Conservation (phyloP, 2,113 vertebrate species). For the Bubo bubo region DNA sequence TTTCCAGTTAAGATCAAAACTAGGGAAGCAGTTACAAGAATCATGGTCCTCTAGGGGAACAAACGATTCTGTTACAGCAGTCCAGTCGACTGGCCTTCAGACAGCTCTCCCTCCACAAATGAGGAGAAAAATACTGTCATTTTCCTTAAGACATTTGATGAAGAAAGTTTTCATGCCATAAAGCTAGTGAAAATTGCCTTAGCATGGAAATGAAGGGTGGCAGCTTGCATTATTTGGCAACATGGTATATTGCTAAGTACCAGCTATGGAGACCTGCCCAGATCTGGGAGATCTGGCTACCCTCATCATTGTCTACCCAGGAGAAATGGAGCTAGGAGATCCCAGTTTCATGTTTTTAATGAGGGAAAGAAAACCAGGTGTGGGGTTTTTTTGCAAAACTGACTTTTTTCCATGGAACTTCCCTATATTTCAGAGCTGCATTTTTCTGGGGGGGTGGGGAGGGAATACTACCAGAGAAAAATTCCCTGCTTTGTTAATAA, state of each 20-base stretch:
- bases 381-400: not conserved
- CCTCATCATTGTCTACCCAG: no score
- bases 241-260: not conserved
- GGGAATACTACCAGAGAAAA: not conserved
- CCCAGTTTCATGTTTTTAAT: not conserved
- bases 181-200: not conserved
- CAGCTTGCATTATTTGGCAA: not conserved
- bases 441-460: accelerated
- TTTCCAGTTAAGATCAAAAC: not conserved
- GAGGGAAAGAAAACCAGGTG: not conserved
- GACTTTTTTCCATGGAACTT: not conserved
- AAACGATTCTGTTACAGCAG: not conserved
- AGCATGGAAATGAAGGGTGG: not conserved
- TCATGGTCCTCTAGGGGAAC: accelerated
- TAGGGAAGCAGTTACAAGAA: not conserved
- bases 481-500: not conserved
- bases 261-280: not conserved
- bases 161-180: not conserved
- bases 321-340: not conserved
- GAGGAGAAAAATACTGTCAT: not conserved
- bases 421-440: not conserved
- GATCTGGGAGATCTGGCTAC: not conserved
- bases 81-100: not conserved
- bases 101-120: not conserved
- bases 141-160: not conserved